phyloP scores from a whole-genome alignment of 2,888 invertebrate species.

The Acleris literana region DNA sequence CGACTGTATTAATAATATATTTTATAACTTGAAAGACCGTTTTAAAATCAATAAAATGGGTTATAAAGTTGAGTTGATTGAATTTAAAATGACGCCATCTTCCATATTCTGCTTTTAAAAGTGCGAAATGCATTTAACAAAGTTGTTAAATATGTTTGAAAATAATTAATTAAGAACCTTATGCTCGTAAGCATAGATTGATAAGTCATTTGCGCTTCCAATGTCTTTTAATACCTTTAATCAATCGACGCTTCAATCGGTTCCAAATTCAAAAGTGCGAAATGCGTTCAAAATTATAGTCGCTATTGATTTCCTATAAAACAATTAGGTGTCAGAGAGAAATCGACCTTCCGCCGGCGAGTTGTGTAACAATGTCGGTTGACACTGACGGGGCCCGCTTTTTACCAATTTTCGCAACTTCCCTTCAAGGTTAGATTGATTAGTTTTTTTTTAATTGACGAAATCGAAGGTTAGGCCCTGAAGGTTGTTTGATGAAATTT shows the following conservation, averaged over 20 bases:
- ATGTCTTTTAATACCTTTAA: background rate
- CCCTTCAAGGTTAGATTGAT: constrained; percentile 67
- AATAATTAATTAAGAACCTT: too few species aligned
- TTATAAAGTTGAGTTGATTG: too few species aligned
- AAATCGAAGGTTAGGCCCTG: constrained; percentile 35
- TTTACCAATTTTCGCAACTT: constrained; percentile 70
- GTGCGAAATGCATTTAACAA: too few species aligned
- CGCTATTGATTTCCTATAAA: constrained; percentile 35
- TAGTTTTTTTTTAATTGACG: constrained; percentile 51
- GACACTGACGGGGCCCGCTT: constrained; percentile 51
- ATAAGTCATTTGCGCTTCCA: too few species aligned
- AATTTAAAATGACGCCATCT: too few species aligned
- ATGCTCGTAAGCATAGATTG: too few species aligned
- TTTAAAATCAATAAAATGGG: too few species aligned
- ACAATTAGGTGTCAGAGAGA: constrained; percentile 58
- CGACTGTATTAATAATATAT: too few species aligned
- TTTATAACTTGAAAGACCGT: too few species aligned
- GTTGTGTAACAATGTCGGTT: constrained; percentile 34
- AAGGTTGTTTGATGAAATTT: constrained; percentile 36
- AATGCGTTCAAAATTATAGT: constrained; percentile 24
- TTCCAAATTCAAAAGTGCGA: constrained; percentile 1
- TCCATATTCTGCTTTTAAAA: too few species aligned
- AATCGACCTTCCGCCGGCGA: constrained; percentile 64
- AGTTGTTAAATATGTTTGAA: too few species aligned
- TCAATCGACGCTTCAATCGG: background rate